Evolutionary conservation across 2,797 vertebrate genomes (phyloP).

Genomic region (Coreius guichenoti): DNA sequence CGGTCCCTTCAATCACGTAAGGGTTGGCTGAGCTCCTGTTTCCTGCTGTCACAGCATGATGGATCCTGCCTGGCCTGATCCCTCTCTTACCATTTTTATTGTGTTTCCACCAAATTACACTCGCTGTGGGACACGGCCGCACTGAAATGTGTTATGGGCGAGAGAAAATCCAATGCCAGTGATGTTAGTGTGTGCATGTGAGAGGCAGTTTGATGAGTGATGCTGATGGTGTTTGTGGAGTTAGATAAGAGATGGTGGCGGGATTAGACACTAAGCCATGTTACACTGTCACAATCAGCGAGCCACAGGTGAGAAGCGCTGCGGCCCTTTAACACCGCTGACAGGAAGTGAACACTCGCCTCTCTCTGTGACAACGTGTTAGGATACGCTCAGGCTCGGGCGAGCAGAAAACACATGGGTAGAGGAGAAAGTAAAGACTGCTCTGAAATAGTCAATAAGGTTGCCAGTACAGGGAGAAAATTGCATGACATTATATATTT

Average conservation of each 20-base stretch:
- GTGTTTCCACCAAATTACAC: conserved; percentile 64
- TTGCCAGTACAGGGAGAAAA: not conserved
- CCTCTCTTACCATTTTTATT: conserved; percentile 67
- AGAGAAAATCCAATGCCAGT: conserved; percentile 35
- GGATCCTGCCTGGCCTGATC: conserved; percentile 52
- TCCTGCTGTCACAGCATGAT: conserved; percentile 54
- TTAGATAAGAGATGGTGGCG: conserved; percentile 51
- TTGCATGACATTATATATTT: not conserved
- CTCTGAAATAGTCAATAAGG: not conserved
- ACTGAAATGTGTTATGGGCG: conserved; percentile 33
- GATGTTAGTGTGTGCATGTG: conserved; percentile 40
- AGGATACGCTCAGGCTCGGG: not conserved
- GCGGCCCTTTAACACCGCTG: conserved; percentile 12
- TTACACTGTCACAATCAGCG: conserved; percentile 49
- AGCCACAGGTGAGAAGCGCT: conserved; percentile 47
- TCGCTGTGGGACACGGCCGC: conserved; percentile 41
- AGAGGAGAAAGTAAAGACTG: not conserved
- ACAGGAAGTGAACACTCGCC: conserved; percentile 39
- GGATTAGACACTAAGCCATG: conserved; percentile 53
- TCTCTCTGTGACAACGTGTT: conserved; percentile 10
- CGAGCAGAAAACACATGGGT: not conserved
- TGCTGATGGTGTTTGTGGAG: conserved; percentile 63
- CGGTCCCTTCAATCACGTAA: conserved; percentile 37
- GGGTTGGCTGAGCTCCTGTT: conserved; percentile 6
- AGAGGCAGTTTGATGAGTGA: conserved; percentile 49